Base-by-base conservation (phyloP, 2,888 invertebrate species). In the Aphodius granarius region DNA sequence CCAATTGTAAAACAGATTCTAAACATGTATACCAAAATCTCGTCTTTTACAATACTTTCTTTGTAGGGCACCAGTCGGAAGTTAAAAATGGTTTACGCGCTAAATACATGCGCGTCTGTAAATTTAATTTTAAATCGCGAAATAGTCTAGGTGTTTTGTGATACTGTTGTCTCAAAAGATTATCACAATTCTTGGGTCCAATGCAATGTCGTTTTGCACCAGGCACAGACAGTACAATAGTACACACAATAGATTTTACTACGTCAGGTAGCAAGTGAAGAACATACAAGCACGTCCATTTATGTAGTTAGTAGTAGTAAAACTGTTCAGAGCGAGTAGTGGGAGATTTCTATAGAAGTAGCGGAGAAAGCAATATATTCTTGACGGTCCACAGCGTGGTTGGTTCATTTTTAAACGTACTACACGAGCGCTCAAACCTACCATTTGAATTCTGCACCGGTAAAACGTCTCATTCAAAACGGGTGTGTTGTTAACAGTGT, bases 301-400 rank as follows among this genome's bases (percentile, higher is more conserved):
- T n/a, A n/a, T n/a, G 43, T 43, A 43, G 17, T 22, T 66, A 73
- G 73, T n/a, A n/a, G 65, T 73, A 70, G 74, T 74, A 74, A 68
- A 74, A 43, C 43, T 43, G 4, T 23, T 43, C 43, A 13, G 6
- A 17, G 63, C 70, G 66, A 73, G 77, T 78, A 78, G 80, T 81
- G 81, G 82, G 82, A 82, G 82, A 82, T 75, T 82, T 82, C 77
- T 81, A 82, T 78, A 81, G 78, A 76, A 79, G 82, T 80, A 81
- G n/a, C n/a, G n/a, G 76, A 76, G 76, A 73, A 72, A 73, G 68
- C 68, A 68, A 43, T 68, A 68, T 68, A 68, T 21, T 68, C 68
- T 68, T 68, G 19, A 6, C 20, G 9, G 13, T 21, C n/a, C 13
- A 68, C 68, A 9, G 68, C 68, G 13, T 43, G 43, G 43, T 68